Percentiles rank a stretch among this genome's conserved stretches.
Conservation (phyloP, 2,888 invertebrate species). For the Spicauda simplicius region DNA sequence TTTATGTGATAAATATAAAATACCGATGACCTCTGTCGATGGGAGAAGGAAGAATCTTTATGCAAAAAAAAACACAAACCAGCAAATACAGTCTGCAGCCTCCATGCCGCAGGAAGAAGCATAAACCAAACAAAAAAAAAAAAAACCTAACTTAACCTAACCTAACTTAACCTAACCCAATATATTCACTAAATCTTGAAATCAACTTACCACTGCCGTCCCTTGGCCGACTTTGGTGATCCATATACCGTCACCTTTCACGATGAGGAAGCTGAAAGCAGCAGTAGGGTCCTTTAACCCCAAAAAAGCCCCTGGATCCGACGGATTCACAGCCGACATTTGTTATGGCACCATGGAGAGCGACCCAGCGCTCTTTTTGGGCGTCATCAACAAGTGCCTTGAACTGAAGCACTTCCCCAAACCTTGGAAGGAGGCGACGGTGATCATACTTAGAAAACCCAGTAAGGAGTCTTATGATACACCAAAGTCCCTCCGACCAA, state of each 20-base stretch:
- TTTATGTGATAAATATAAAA: too few relatives aligned
- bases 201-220: neutral
- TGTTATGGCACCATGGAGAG: neutral
- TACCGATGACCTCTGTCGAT: too few relatives aligned
- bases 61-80: too few relatives aligned
- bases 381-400: conserved; percentile 21
- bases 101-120: too few relatives aligned
- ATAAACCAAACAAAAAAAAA: too few relatives aligned
- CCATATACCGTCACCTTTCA: too few relatives aligned
- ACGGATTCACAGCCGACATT: conserved; percentile 26
- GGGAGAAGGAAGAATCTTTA: too few relatives aligned
- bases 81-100: too few relatives aligned
- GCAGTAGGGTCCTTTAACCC: conserved; percentile 15
- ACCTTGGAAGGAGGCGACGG: conserved; percentile 30
- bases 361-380: neutral
- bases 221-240: too few relatives aligned
- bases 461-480: conserved; percentile 16
- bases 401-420: conserved; percentile 20
- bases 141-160: too few relatives aligned
- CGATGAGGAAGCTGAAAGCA: neutral
- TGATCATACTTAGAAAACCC: conserved; percentile 27
- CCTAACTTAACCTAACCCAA: too few relatives aligned
- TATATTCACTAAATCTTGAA: too few relatives aligned
- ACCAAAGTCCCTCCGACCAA: conserved; percentile 30
- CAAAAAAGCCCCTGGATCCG: conserved; percentile 27